Evolutionary conservation across 2,113 vertebrate species (phyloP).

Genomic region (Oceanodroma tethys): DNA sequence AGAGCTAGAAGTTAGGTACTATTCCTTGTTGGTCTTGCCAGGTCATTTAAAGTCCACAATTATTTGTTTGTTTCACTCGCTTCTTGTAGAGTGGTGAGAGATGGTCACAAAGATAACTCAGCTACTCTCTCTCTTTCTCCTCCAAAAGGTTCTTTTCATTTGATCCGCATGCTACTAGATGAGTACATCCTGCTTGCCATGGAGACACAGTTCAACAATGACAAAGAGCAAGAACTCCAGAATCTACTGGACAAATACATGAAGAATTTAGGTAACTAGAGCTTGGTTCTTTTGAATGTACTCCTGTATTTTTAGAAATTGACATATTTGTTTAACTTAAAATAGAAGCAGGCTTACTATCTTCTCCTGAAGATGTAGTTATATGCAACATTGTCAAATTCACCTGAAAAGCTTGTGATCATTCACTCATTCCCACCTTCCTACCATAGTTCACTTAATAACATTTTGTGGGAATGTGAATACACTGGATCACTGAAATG

Average conservation of each 20-base stretch:
- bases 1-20: constrained; percentile 68
- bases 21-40: constrained; percentile 77
- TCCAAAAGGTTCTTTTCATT: constrained; percentile 91
- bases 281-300: background rate
- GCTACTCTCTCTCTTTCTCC: constrained; percentile 27
- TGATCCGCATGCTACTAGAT: constrained; percentile 96
- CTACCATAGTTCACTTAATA: background rate
- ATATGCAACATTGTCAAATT: background rate
- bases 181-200: constrained; percentile 96
- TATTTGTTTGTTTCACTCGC: constrained; percentile 78
- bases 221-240: constrained; percentile 97
- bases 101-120: constrained; percentile 80
- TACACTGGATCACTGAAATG: background rate
- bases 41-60: constrained; percentile 81
- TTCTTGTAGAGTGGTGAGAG: constrained; percentile 74
- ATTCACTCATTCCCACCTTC: background rate
- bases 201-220: constrained; percentile 98
- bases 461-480: background rate
- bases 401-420: background rate
- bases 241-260: constrained; percentile 96
- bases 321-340: background rate
- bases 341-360: background rate
- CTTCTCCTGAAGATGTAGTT: background rate
- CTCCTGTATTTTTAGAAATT: background rate
- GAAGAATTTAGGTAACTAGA: constrained; percentile 90